These are phyloP conservation scores for Eublepharis macularius DNA, from an alignment of 2,113 vertebrate species.

Conservation along the genomic window DNA sequence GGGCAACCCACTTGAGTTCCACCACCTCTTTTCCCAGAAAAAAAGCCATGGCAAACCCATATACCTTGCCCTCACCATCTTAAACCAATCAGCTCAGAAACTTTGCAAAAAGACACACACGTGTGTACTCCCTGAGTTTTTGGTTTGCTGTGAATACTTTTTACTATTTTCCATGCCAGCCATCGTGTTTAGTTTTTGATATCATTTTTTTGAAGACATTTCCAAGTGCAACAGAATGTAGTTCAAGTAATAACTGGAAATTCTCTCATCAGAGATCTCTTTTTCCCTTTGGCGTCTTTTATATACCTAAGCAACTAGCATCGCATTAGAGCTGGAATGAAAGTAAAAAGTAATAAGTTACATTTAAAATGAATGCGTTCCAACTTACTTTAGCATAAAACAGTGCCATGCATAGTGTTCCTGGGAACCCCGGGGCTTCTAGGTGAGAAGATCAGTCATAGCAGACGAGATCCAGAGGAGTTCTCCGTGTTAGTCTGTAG, in stretches of 20 bases:
- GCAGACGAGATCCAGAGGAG: no score
- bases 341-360: not conserved
- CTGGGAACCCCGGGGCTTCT: not conserved
- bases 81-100: no score
- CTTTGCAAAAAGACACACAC: not conserved
- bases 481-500: no score
- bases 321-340: not conserved
- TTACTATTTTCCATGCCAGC: not conserved
- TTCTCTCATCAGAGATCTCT: not conserved
- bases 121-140: not conserved
- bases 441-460: not conserved
- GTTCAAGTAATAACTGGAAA: not conserved
- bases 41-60: no score
- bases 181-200: no score
- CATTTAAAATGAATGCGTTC: no score
- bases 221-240: not conserved
- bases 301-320: not conserved
- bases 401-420: not conserved
- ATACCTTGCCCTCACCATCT: no score
- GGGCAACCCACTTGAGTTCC: no score
- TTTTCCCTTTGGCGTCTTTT: not conserved
- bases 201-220: not conserved
- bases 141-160: not conserved
- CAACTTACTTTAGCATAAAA: not conserved
- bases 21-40: no score